phyloP scores from a whole-genome alignment of 1,140 invertebrate species.

The Macrobrachium rosenbergii region DNA sequence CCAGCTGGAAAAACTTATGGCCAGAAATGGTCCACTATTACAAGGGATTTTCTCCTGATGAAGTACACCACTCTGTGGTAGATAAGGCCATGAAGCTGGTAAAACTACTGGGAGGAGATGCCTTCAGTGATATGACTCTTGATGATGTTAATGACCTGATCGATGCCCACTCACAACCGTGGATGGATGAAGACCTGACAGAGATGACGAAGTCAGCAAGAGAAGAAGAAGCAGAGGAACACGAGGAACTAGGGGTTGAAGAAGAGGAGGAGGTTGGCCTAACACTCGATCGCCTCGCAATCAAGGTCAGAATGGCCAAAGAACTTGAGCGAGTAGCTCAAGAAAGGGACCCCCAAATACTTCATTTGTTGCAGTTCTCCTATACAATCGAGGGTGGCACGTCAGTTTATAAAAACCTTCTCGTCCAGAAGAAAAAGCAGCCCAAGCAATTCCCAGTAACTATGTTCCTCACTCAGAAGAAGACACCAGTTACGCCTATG shows the following conservation, averaged over 20 bases:
- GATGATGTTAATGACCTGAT: constrained; percentile 52
- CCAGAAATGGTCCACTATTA: constrained; percentile 25
- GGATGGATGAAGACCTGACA: constrained; percentile 69
- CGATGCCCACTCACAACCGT: constrained; percentile 38
- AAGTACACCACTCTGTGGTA: constrained; percentile 27
- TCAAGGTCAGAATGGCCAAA: background rate
- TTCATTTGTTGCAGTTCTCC: constrained; percentile 1
- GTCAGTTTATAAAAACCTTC: background rate
- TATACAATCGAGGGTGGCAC: background rate
- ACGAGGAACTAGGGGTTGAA: background rate
- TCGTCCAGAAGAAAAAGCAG: constrained; percentile 7
- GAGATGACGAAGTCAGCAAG: constrained; percentile 59
- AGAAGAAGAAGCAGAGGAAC: constrained; percentile 31
- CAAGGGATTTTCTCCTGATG: constrained; percentile 12
- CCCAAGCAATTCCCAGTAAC: constrained; percentile 22
- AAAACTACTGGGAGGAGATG: constrained; percentile 33
- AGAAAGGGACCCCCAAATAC: background rate
- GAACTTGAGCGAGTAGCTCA: background rate
- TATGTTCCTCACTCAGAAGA: constrained; percentile 26
- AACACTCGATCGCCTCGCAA: constrained; percentile 3
- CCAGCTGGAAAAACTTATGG: constrained; percentile 33
- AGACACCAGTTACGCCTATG: background rate
- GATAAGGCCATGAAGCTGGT: constrained; percentile 68
- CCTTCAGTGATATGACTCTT: constrained; percentile 67
- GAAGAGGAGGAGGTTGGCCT: background rate